Evolutionary conservation across 37 sponge, comb jelly and placozoan species (phyloP).

Genomic region (Haliclona indistincta): DNA sequence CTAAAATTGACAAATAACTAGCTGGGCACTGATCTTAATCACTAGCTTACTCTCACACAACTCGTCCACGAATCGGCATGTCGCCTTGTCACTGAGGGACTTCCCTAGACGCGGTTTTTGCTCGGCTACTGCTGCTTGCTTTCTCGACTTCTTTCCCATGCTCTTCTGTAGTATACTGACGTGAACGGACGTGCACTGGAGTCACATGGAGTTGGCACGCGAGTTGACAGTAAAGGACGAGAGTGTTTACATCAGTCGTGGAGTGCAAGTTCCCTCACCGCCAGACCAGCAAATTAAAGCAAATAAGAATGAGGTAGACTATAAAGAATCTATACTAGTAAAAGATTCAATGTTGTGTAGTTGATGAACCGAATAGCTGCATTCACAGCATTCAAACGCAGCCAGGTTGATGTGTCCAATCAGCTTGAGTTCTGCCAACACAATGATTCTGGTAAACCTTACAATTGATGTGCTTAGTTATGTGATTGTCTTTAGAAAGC

Average conservation of each 20-base stretch:
- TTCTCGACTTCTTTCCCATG: constrained; percentile 48
- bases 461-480: background rate
- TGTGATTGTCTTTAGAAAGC: background rate
- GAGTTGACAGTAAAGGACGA: too few relatives aligned
- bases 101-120: background rate
- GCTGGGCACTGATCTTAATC: background rate
- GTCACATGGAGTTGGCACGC: background rate
- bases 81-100: constrained; percentile 33
- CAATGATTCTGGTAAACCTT: too few relatives aligned
- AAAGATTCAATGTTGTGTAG: constrained; percentile 9
- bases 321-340: background rate
- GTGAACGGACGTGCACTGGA: background rate
- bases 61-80: constrained; percentile 38
- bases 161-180: constrained; percentile 1
- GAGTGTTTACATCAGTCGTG: too few relatives aligned
- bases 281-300: too few relatives aligned
- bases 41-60: constrained; percentile 51
- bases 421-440: constrained; percentile 53
- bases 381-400: constrained; percentile 51
- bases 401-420: constrained; percentile 58
- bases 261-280: too few relatives aligned
- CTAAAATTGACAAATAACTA: background rate
- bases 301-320: background rate
- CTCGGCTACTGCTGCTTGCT: background rate
- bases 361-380: constrained; percentile 39